phyloP scores from a whole-genome alignment of 2,113 vertebrate genomes.

The Xenopus borealis region DNA sequence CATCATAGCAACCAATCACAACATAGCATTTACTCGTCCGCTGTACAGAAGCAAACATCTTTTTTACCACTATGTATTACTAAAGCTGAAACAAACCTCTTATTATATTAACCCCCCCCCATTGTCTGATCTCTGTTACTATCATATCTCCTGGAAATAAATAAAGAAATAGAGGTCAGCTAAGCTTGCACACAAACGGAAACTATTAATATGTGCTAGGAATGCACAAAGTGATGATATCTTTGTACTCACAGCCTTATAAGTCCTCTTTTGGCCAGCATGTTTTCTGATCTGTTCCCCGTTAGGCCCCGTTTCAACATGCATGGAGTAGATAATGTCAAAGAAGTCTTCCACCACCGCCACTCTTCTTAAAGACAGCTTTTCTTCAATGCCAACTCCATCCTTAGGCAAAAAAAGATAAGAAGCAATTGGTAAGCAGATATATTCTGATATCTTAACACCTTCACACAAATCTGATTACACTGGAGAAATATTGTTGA shows the following conservation, averaged over 20 bases:
- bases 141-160: no score
- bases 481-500: constrained; percentile 42
- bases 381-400: constrained; percentile 77
- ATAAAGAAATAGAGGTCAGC: no score
- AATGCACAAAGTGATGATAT: no score
- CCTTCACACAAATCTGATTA: constrained; percentile 15
- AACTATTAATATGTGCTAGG: no score
- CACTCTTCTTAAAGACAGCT: constrained; percentile 74
- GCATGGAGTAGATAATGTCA: constrained; percentile 85
- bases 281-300: constrained; percentile 82
- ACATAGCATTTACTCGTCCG: no score
- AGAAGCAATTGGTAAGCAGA: constrained; percentile 40
- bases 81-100: no score
- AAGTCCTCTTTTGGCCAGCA: constrained; percentile 80
- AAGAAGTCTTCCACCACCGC: constrained; percentile 83
- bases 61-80: no score
- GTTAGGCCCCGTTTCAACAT: constrained; percentile 80
- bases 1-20: no score
- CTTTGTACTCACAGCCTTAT: constrained; percentile 77
- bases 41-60: no score
- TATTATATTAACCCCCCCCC: no score
- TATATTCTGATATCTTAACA: not conserved
- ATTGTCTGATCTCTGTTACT: no score
- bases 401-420: constrained; percentile 64
- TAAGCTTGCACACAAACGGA: no score